Base-by-base conservation (phyloP, 2,888 invertebrate genomes). In the Amblyteles armatorius region DNA sequence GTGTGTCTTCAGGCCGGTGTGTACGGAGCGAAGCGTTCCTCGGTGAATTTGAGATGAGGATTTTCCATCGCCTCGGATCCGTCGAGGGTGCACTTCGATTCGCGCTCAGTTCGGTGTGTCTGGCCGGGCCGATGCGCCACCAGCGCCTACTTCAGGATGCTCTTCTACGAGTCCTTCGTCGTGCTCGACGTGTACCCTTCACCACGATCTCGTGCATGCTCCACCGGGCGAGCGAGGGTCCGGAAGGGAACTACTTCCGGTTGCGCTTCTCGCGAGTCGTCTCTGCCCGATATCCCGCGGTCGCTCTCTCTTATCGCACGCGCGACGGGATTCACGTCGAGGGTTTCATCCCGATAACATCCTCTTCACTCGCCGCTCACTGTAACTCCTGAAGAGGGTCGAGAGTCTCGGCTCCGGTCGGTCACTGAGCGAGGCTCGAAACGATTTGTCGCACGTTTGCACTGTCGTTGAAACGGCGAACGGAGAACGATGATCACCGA, bases 91-190 rank as follows among this genome's bases (percentile, higher is more conserved):
- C 71, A 50, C 44, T 16, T 44, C 71, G 82, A 48, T 33, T 22
- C 65, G 36, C 48, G 22, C 82, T 9, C 79, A 36, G 26, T 65
- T 85, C 67, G 72, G 55, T 77, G 76, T 50, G 26, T 76, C 55
- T 68, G 72, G 85, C 79, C 82, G 67, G 82, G 82, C 72, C 65
- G 79, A 63, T 73, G 72, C 85, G 72, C 85, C 85, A 67, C 82
- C 85, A 79, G 76, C 40, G 11, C 85, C 82, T 85, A 73, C 82
- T 85, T 85, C 85, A 85, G 79, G 82, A 82, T 13, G 82, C 82
- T 87, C 89, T 87, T 86, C 88, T 79, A 68, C 89, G 87, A 87
- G 87, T 87, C 87, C 87, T 88, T 83, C 89, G 85, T 79, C 88
- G 85, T 65, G 83, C 86, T 87, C 88, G 86, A 82, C 87, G 85